Percentiles rank a stretch among this genome's conserved stretches.
Evolutionary conservation across 2,113 vertebrate genomes (phyloP).

Genomic region (Dicerorhinus sumatrensis): DNA sequence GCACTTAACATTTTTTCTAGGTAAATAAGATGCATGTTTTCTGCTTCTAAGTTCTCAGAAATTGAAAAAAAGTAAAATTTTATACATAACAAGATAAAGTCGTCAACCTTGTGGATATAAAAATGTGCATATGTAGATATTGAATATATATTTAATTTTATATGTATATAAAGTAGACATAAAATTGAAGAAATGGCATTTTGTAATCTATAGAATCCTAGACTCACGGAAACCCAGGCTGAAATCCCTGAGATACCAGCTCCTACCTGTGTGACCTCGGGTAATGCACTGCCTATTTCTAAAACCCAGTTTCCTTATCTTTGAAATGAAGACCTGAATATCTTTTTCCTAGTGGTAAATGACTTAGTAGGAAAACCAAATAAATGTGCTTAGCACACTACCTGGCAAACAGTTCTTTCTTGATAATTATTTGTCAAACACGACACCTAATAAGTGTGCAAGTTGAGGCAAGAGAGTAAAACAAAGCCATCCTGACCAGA

Average conservation of each 20-base stretch:
- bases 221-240: background rate
- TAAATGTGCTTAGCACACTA: background rate
- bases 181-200: background rate
- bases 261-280: background rate
- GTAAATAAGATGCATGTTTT: background rate
- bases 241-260: background rate
- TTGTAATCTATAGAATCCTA: background rate
- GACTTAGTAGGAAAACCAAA: background rate
- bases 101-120: background rate
- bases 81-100: background rate
- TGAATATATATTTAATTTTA: no score
- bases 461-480: background rate
- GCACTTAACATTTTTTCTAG: background rate
- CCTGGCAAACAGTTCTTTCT: background rate
- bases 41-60: background rate
- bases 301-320: background rate
- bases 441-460: background rate
- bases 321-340: background rate
- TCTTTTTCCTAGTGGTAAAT: background rate
- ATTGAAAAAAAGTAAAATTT: background rate
- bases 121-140: background rate
- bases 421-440: background rate
- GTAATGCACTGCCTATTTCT: background rate
- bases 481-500: background rate
- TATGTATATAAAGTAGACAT: background rate